These are phyloP conservation scores for Cephus pulcher DNA, from an alignment of 2,888 invertebrate genomes.

Conservation along the genomic window DNA sequence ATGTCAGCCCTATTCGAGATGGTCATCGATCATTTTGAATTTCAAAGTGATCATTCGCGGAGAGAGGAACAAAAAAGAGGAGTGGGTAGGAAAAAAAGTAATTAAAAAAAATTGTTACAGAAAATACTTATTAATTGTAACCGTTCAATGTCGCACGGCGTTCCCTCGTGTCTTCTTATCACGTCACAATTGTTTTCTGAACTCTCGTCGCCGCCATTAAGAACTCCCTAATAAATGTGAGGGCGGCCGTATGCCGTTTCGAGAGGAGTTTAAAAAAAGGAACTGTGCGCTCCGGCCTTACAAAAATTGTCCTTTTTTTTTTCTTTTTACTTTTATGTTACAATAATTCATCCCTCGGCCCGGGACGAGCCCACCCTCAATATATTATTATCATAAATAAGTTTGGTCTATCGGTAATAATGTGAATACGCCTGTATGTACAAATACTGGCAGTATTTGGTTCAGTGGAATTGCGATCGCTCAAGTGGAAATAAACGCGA, in stretches of 20 bases:
- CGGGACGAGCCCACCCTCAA: constrained; percentile 60
- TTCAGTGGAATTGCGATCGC: constrained; percentile 42
- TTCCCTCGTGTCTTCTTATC: not conserved
- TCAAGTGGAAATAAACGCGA: not conserved
- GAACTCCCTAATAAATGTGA: not conserved
- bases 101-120: not conserved
- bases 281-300: constrained; percentile 62
- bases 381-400: constrained; percentile 67
- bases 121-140: not conserved
- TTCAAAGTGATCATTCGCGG: not conserved
- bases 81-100: constrained; percentile 5
- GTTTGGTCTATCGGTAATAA: constrained; percentile 67
- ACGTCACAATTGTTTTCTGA: not conserved
- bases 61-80: not conserved
- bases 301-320: constrained; percentile 43
- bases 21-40: not conserved
- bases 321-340: constrained; percentile 48
- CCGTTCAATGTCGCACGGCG: constrained; percentile 1
- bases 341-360: constrained; percentile 59
- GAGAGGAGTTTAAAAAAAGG: constrained; percentile 38
- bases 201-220: not conserved
- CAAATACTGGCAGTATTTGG: constrained; percentile 65
- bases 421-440: constrained; percentile 64
- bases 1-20: not conserved
- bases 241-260: constrained; percentile 1